phyloP scores from a whole-genome alignment of 1,140 invertebrate genomes.

The Helicorthomorpha holstii region DNA sequence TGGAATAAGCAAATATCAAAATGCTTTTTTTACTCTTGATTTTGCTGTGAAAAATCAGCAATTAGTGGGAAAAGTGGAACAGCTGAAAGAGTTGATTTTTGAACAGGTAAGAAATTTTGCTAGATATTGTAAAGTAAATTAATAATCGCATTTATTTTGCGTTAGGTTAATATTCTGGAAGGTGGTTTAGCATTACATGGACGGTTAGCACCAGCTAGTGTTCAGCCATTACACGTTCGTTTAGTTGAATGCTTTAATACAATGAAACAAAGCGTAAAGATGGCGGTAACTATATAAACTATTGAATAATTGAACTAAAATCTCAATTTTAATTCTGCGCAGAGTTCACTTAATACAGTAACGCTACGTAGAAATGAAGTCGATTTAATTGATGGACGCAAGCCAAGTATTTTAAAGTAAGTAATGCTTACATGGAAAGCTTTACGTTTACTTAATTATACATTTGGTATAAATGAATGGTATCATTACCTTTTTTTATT shows the following conservation, averaged over 20 bases:
- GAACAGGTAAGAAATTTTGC: slow-evolving; percentile 39
- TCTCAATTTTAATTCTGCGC: too few species aligned
- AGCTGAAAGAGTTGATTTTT: slow-evolving; percentile 51
- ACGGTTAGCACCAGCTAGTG: slow-evolving; percentile 55
- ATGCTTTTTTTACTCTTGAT: slow-evolving; percentile 72
- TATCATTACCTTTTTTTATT: background rate
- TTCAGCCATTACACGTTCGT: slow-evolving; percentile 69
- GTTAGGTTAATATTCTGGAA: slow-evolving; percentile 47
- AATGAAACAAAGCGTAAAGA: slow-evolving; percentile 48
- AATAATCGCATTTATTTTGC: background rate
- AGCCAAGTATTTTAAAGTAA: slow-evolving; percentile 40
- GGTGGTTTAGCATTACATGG: slow-evolving; percentile 62
- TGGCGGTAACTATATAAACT: slow-evolving; percentile 11
- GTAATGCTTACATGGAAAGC: slow-evolving; percentile 9
- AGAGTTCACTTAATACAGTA: slow-evolving; percentile 6
- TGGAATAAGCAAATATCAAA: slow-evolving; percentile 86
- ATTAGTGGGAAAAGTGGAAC: slow-evolving; percentile 50
- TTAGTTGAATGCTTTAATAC: slow-evolving; percentile 69
- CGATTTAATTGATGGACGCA: slow-evolving; percentile 33
- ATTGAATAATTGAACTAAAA: too few species aligned
- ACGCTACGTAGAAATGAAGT: background rate
- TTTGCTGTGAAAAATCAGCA: slow-evolving; percentile 54
- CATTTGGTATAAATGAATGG: background rate
- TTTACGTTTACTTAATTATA: slow-evolving; percentile 5
- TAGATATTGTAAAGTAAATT: background rate